A percentile compares a stretch with the other conserved stretches of the same genome.
phyloP scores from a whole-genome alignment of 2,888 invertebrate genomes.

The Dermolepida albohirtum region DNA sequence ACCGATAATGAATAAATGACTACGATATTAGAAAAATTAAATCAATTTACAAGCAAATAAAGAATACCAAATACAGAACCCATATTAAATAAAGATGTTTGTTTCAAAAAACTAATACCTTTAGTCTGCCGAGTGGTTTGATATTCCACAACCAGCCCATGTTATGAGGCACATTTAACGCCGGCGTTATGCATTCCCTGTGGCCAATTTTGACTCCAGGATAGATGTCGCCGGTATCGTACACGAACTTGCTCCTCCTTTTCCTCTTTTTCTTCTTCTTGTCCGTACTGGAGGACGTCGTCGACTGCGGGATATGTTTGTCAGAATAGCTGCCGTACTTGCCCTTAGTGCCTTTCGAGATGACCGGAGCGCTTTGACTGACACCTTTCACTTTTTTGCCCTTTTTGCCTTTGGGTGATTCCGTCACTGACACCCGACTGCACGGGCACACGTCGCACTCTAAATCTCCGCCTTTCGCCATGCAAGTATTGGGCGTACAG shows the following conservation, averaged over 20 bases:
- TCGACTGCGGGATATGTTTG: neutral
- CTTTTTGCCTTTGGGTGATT: constrained; percentile 6
- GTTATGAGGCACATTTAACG: constrained; percentile 69
- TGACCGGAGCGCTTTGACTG: constrained; percentile 34
- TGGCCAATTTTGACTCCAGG: constrained; percentile 71
- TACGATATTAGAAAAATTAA: too few species aligned
- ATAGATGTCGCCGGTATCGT: constrained; percentile 68
- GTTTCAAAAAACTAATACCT: constrained; percentile 27
- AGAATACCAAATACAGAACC: too few species aligned
- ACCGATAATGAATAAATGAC: too few species aligned
- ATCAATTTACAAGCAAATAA: too few species aligned
- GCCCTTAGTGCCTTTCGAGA: constrained; percentile 10
- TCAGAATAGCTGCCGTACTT: neutral
- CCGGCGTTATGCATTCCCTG: constrained; percentile 67
- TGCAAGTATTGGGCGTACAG: constrained; percentile 41
- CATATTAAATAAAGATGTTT: too few species aligned
- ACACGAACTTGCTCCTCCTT: constrained; percentile 65
- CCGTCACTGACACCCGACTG: neutral
- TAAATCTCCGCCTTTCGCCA: constrained; percentile 40
- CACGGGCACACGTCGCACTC: constrained; percentile 40
- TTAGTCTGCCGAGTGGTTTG: constrained; percentile 44
- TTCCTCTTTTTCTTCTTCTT: constrained; percentile 50
- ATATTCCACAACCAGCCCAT: constrained; percentile 79
- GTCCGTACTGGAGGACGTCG: neutral
- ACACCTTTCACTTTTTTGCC: constrained; percentile 17